Base-by-base conservation (phyloP, 2,797 vertebrate genomes). In the Carcharodon carcharias region DNA sequence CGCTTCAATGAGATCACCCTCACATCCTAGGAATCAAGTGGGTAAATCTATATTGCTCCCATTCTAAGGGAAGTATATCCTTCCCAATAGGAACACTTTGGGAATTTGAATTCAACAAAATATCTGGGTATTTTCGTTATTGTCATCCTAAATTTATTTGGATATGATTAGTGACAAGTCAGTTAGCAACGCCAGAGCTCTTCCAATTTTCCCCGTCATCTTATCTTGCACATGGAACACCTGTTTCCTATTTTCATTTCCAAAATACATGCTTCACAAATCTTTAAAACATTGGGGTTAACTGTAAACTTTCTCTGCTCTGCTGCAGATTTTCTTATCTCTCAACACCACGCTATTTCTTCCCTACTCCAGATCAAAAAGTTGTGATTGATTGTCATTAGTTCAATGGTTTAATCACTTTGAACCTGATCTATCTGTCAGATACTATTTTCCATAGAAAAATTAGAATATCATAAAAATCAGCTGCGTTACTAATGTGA, bases 401-500 rank as follows among this genome's bases (percentile, higher is more conserved):
- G 61, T 92, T 92, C 58, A n/a, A 65, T 35, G 12, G 14, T 7
- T 92, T 92, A 92, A 92, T 63, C n/a, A 45, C 65, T 67, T 93
- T 7, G 40, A 40, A 40, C 23, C 91, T 11, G n/a, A 67, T 93
- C 23, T 45, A 67, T 93, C 91, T 45, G n/a, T 67, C 40, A 67
- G 91, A 93, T 92, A 92, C 8, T 18, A 93, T 67, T 63, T 93
- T 93, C 21, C 61, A 45, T 9, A 93, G 91, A 26, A 23, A 40
- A 93, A 93, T 67, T 67, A 93, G 23, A 21, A 92, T 92, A 61
- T 82, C 77, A 82, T 92, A 92, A 63, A 63, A 93, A 92, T 67
- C 63, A 93, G 67, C 67, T 65, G 91, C n/a, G 9, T 67, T 21
- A 93, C n/a, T 65, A 93, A 93, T 93, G 63, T 45, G n/a, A 67